phyloP scores from a whole-genome alignment of 2,797 vertebrate species.

The Xenentodon cancila region DNA sequence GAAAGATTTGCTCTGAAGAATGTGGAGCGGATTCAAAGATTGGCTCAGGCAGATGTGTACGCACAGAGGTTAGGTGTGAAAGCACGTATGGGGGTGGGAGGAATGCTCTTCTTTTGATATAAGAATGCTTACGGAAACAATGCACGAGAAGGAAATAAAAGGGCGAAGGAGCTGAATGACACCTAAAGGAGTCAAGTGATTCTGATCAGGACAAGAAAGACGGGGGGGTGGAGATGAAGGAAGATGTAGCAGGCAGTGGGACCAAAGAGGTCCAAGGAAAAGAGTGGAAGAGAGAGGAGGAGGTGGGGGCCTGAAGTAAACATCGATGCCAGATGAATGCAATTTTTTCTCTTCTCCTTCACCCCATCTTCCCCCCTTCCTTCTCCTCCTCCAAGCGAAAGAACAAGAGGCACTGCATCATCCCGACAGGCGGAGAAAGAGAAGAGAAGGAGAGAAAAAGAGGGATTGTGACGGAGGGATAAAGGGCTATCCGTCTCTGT shows the following conservation, averaged over 20 bases:
- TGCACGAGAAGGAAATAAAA: conserved; percentile 42
- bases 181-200: conserved; percentile 51
- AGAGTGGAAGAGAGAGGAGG: conserved; percentile 6
- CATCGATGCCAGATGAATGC: conserved; percentile 74
- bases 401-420: conserved; percentile 98
- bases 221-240: conserved; percentile 40
- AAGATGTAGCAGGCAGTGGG: conserved; percentile 31
- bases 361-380: conserved; percentile 60
- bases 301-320: conserved; percentile 58
- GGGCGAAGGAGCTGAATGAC: conserved; percentile 48
- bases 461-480: conserved; percentile 92
- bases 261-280: neutral
- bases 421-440: conserved; percentile 91
- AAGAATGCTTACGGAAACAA: conserved; percentile 62
- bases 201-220: conserved; percentile 42
- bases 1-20: conserved; percentile 44
- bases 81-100: conserved; percentile 12
- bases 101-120: conserved; percentile 66
- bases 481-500: conserved; percentile 96
- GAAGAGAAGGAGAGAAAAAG: conserved; percentile 77
- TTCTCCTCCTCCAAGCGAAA: conserved; percentile 67
- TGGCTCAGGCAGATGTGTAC: conserved; percentile 52
- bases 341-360: conserved; percentile 69
- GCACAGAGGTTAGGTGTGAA: conserved; percentile 26
- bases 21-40: conserved; percentile 22